Evolutionary conservation across 2,797 vertebrate species (phyloP).

Genomic region (Kryptolebias ocellatus): DNA sequence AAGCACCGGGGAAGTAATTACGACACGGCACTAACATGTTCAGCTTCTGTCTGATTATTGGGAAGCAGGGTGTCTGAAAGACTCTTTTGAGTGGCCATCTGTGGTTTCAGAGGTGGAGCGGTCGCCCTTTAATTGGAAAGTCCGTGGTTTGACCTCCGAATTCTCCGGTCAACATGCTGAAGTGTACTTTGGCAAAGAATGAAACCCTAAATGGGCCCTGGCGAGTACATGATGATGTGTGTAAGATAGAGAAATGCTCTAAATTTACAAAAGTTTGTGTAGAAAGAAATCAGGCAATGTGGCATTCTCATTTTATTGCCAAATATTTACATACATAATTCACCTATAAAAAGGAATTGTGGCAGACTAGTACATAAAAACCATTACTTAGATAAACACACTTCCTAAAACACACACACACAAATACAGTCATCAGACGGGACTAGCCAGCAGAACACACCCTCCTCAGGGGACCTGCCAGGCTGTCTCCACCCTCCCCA

Average conservation of each 20-base stretch:
- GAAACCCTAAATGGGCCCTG: neutral
- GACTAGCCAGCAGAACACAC: constrained; percentile 61
- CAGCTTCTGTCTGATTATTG: neutral
- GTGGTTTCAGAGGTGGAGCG: neutral
- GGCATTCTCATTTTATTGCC: constrained; percentile 18
- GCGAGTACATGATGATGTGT: neutral
- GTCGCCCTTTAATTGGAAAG: neutral
- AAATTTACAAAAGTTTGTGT: neutral
- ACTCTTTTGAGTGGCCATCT: neutral
- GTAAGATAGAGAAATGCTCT: neutral
- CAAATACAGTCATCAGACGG: constrained; percentile 48
- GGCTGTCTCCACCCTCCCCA: constrained; percentile 71
- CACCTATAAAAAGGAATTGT: constrained; percentile 28
- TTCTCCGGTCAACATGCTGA: neutral
- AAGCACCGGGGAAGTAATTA: neutral
- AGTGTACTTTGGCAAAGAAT: neutral
- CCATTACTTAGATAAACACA: constrained; percentile 36
- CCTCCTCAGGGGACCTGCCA: constrained; percentile 72
- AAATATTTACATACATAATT: constrained; percentile 16
- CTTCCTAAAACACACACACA: constrained; percentile 32
- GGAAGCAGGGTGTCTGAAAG: neutral
- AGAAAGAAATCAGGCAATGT: neutral
- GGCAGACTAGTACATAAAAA: constrained; percentile 18
- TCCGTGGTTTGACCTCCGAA: neutral
- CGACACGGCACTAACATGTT: neutral